A percentile compares a stretch with the other conserved stretches of the same genome.
These are phyloP conservation scores for Seriola quinqueradiata DNA, from an alignment of 2,113 vertebrate species.

Conservation along the genomic window DNA sequence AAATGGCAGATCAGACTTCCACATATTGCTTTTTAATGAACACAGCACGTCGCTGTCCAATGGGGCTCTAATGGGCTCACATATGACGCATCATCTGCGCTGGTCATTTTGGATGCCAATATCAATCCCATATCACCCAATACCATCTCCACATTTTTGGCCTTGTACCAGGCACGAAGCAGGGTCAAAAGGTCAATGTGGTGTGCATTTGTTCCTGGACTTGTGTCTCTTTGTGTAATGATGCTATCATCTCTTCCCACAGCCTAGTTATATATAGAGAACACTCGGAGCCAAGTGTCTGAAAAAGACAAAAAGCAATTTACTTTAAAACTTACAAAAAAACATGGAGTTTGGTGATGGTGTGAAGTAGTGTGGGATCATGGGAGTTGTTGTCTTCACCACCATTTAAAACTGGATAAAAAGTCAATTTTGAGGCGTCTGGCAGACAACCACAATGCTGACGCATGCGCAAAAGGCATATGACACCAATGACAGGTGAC, in stretches of 20 bases:
- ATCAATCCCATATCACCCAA: constrained; percentile 43
- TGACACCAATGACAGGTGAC: too few relatives aligned
- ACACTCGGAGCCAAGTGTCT: not conserved
- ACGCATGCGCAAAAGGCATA: too few relatives aligned
- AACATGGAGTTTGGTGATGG: too few relatives aligned
- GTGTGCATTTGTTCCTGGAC: constrained; percentile 16
- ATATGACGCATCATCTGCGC: constrained; percentile 55
- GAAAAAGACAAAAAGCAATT: not conserved
- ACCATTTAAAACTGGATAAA: too few relatives aligned
- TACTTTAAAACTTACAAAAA: too few relatives aligned
- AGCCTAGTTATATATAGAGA: constrained; percentile 12
- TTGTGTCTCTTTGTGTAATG: constrained; percentile 39
- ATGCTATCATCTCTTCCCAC: constrained; percentile 37
- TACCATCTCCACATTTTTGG: constrained; percentile 42
- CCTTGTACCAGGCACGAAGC: constrained; percentile 12
- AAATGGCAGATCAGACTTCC: constrained; percentile 69
- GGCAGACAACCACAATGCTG: too few relatives aligned
- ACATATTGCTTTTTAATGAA: constrained; percentile 82
- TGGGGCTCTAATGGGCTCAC: constrained; percentile 57
- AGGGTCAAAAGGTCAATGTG: constrained; percentile 44
- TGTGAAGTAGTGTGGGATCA: too few relatives aligned
- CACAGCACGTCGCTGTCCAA: constrained; percentile 39
- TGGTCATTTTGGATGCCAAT: constrained; percentile 51
- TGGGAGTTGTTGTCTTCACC: too few relatives aligned
- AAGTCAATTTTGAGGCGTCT: too few relatives aligned